Base-by-base conservation (phyloP, 1,140 invertebrate species). In the Zelostemma sp. region DNA sequence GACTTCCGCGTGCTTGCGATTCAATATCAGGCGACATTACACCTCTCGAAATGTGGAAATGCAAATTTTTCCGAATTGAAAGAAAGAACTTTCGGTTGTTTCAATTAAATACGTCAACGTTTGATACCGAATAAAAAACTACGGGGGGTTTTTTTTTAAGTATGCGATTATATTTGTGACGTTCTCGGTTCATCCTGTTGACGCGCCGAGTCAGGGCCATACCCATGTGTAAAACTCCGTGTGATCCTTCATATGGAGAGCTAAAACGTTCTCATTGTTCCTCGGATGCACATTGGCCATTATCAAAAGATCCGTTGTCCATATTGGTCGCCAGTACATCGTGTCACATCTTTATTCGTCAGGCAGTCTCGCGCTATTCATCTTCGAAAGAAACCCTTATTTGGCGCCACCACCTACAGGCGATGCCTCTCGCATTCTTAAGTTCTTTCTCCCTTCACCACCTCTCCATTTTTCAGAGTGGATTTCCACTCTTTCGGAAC, bases 331-430 rank as follows among this genome's bases (percentile, higher is more conserved):
- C 55, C 35, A 57, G 53, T 55, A 18, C 60, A 64, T 72, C 71
- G 67, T 66, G 78, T 79, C 78, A 80, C 77, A 72, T 80, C 73
- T 77, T 77, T 76, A 79, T 79, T 80, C 66, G 67, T 45, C 63
- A 50, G 70, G 49, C 68, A 62, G 71, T 68, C 66, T 67, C 59
- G 72, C 69, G 45, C 47, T 50, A 69, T 59, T 80, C 75, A 78
- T 80, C 77, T 80, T 75, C 66, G 40, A 68, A 68, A 60, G 33
- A 12, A 15, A 35, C 58, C 76, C 74, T 77, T 80, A 78, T 78
- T 79, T 73, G 78, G 78, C 17, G 35, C 51, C 66, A 68, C 68
- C 72, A 72, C 64, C 71, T 58, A 74, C 57, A 21, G 63, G 68
- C 75, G 65, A 77, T 72, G 74, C 73, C 60, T 73, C 46, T 63